A percentile compares a stretch with the other conserved stretches of the same genome.
phyloP scores from a whole-genome alignment of 2,888 invertebrate genomes.

The Troides aeacus region DNA sequence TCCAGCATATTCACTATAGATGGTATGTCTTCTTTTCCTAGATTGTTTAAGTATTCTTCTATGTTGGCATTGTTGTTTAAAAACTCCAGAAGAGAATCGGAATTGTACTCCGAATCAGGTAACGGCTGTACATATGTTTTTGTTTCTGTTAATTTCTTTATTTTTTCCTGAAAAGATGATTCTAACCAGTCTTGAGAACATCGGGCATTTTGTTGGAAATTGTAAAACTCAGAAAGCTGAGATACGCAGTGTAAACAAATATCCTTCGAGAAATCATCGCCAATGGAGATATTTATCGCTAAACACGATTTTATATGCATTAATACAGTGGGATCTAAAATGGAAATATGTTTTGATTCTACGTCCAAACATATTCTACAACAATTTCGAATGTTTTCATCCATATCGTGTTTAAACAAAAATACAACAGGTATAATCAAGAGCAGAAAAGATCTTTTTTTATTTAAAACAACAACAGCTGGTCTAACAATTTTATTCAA shows the following conservation, averaged over 20 bases:
- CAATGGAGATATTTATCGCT: conserved; percentile 50
- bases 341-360: conserved; percentile 59
- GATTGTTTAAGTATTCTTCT: conserved; percentile 67
- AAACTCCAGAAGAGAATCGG: conserved; percentile 72
- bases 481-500: too few relatives aligned
- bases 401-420: conserved; percentile 43
- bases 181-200: conserved; percentile 74
- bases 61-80: conserved; percentile 72
- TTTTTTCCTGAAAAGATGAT: conserved; percentile 55
- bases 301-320: conserved; percentile 69
- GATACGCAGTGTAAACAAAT: conserved; percentile 65
- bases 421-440: background rate
- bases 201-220: conserved; percentile 69
- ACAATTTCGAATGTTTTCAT: conserved; percentile 56
- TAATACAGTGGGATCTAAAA: conserved; percentile 60
- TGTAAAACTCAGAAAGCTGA: conserved; percentile 66
- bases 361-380: conserved; percentile 70
- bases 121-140: conserved; percentile 66
- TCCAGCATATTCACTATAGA: conserved; percentile 70
- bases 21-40: conserved; percentile 73
- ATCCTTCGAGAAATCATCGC: conserved; percentile 62
- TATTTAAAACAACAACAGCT: too few relatives aligned
- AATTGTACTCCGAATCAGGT: conserved; percentile 73
- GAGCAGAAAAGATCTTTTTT: too few relatives aligned
- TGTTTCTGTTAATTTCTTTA: conserved; percentile 53